These are phyloP conservation scores for Prunella strophiata DNA, from an alignment of 2,797 vertebrate species.

Conservation along the genomic window DNA sequence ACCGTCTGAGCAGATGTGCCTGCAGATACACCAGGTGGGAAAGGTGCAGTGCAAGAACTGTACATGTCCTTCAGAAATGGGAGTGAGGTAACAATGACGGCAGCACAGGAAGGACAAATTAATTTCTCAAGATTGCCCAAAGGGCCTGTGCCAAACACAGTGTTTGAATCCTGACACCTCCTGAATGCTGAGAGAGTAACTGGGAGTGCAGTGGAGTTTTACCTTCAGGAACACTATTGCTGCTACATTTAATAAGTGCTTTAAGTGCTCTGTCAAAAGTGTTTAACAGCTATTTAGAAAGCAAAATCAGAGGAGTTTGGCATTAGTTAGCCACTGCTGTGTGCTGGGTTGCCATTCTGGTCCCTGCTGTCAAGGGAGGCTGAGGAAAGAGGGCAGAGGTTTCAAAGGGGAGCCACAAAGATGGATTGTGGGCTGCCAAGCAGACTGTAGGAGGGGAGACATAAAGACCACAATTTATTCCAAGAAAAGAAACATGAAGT, in stretches of 20 bases:
- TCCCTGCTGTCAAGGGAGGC: not conserved
- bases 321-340: not conserved
- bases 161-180: rapidly evolving
- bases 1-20: not conserved
- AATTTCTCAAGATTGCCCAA: not conserved
- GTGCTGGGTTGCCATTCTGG: not conserved
- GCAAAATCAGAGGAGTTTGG: not conserved
- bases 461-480: not conserved
- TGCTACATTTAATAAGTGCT: not conserved
- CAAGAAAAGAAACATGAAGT: not conserved
- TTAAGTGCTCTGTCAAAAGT: not conserved
- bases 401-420: not conserved
- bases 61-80: not conserved
- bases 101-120: not conserved
- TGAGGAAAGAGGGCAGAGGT: not conserved
- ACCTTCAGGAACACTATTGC: not conserved
- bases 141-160: not conserved
- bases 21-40: not conserved
- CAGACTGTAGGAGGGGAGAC: not conserved
- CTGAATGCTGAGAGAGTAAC: not conserved
- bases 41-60: not conserved
- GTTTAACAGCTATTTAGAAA: not conserved
- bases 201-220: not conserved
- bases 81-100: not conserved
- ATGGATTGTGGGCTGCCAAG: not conserved